A percentile compares a stretch with the other conserved stretches of the same genome.
Evolutionary conservation across 2,888 invertebrate species (phyloP).

Genomic region (Rhyacophila evoluta): DNA sequence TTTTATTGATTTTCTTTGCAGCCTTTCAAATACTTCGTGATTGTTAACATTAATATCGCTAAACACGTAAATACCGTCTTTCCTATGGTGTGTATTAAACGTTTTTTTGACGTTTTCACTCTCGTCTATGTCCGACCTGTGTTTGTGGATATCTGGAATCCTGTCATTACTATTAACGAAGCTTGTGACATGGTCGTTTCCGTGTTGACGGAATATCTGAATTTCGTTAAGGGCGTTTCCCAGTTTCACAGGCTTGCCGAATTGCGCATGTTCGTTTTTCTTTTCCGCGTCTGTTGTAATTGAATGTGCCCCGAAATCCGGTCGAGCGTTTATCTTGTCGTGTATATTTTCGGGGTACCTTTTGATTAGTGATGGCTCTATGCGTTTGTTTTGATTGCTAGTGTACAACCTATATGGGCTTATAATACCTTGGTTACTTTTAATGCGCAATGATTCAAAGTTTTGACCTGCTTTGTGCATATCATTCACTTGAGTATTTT

Average conservation of each 20-base stretch:
- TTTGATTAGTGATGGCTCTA: background rate
- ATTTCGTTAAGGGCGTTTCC: conserved; percentile 65
- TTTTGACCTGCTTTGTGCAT: background rate
- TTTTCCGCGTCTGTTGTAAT: background rate
- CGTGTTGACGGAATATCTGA: conserved; percentile 59
- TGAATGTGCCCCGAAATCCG: background rate
- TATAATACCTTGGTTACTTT: background rate
- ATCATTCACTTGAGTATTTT: background rate
- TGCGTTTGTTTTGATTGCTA: conserved; percentile 1
- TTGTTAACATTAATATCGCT: conserved; percentile 42
- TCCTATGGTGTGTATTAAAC: conserved; percentile 57
- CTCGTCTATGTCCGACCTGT: conserved; percentile 61
- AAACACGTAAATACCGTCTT: conserved; percentile 34
- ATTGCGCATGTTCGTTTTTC: conserved; percentile 52
- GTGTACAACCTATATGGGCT: background rate
- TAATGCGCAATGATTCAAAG: background rate
- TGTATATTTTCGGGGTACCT: conserved; percentile 45
- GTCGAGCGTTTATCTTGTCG: conserved; percentile 46
- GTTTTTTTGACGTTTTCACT: conserved; percentile 55
- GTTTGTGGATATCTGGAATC: conserved; percentile 63
- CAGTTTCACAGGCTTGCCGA: conserved; percentile 63
- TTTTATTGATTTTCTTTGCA: conserved; percentile 7
- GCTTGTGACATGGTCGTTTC: conserved; percentile 61
- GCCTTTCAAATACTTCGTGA: conserved; percentile 31
- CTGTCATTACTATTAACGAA: conserved; percentile 63